Base-by-base conservation (phyloP, 2,113 vertebrate species). In the Prunella fulvescens region DNA sequence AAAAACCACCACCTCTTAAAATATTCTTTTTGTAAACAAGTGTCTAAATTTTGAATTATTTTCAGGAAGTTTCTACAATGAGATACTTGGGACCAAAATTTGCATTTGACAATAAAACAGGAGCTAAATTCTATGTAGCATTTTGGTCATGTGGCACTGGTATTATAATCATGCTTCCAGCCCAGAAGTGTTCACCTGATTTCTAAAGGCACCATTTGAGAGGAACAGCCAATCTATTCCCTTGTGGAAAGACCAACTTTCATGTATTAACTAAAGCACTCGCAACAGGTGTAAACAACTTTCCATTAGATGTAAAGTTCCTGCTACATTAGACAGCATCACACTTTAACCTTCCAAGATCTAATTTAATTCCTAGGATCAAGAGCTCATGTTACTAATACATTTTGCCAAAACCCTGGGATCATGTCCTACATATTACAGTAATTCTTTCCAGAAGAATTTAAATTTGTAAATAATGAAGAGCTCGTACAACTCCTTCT, bases 371-470 rank as follows among this genome's bases (percentile, higher is more conserved):
- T 95, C 94, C 87, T 92, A 50, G 91, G 94, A 96, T 96, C 93
- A 95, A 96, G 88, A 95, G 91, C 90, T 95, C 90, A 83, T 79
- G 93, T 95, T 94, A 92, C 94, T 86, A 86, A 90, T 88, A 83
- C 72, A 70, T 95, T 96, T 94, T 95, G 94, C 96, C 96, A 96
- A 95, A 96, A 93, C 93, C 92, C 91, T 90, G 94, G 96, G 94
- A 96, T 97, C 96, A 90, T 96, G 95, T 95, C 94, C 91, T 95
- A 94, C 95, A 94, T 94, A 96, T 95, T 95, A 91, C 20, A 88
- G 93, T 96, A 97, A 97, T 96, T 88, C 91, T 94, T 96, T 97
- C 96, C 95, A 96, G 94, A 96, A 97, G 94, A 95, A 96, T 94
- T 95, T 93, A 69, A 88, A 96, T 97, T 96, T 94, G 96, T 95